These are phyloP conservation scores for Globodera rostochiensis DNA, from an alignment of 1,140 invertebrate genomes.

Conservation along the genomic window DNA sequence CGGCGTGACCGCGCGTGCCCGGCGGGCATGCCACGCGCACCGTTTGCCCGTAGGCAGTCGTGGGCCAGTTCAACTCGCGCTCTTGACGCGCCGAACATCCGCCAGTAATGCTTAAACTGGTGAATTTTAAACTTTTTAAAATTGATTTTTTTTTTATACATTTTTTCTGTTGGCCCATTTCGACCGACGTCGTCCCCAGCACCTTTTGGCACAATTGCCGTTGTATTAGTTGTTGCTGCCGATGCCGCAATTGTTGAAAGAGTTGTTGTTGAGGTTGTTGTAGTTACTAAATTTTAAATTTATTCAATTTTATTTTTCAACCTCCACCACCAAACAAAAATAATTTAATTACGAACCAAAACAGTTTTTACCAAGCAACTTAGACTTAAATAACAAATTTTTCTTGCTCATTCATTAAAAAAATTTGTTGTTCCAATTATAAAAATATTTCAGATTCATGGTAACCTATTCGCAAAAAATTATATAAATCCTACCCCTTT, in stretches of 20 bases:
- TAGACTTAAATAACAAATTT: too few relatives aligned
- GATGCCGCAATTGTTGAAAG: not conserved
- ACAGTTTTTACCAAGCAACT: too few relatives aligned
- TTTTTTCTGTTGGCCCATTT: constrained; percentile 2
- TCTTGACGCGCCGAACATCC: not conserved
- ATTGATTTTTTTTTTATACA: not conserved
- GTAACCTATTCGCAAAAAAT: too few relatives aligned
- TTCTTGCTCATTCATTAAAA: too few relatives aligned
- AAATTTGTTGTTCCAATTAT: too few relatives aligned
- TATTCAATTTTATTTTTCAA: too few relatives aligned
- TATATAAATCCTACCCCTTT: too few relatives aligned
- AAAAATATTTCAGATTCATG: too few relatives aligned
- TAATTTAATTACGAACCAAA: not conserved
- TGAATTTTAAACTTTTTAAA: not conserved
- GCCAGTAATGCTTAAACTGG: not conserved
- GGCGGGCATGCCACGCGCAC: constrained; percentile 10
- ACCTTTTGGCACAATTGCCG: not conserved
- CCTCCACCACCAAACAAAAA: not conserved
- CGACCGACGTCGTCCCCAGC: not conserved
- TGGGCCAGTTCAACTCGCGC: not conserved
- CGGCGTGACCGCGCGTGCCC: constrained; percentile 25
- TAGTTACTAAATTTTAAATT: not conserved
- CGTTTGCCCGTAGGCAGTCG: constrained; percentile 4
- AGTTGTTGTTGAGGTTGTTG: constrained; percentile 1
- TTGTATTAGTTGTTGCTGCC: not conserved